phyloP scores from a whole-genome alignment of 2,888 invertebrate species.

The Stenolophus ochropezus region DNA sequence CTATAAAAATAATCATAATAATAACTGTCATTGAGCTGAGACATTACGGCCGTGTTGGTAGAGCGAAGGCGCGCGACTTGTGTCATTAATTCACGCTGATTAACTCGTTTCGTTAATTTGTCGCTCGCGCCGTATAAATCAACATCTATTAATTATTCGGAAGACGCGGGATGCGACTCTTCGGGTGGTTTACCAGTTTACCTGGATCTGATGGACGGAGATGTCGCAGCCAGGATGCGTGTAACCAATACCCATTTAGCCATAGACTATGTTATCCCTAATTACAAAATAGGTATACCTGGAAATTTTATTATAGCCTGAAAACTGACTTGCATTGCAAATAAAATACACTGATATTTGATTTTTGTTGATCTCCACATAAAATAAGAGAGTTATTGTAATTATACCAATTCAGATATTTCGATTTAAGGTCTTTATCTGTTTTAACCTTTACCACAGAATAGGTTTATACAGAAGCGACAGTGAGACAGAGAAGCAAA shows the following conservation, averaged over 20 bases:
- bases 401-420: too few relatives aligned
- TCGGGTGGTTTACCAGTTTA: conserved; percentile 36
- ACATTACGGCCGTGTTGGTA: conserved; percentile 39
- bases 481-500: too few relatives aligned
- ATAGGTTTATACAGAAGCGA: too few relatives aligned
- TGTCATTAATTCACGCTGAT: conserved; percentile 57
- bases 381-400: too few relatives aligned
- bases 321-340: too few relatives aligned
- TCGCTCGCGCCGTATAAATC: conserved; percentile 50
- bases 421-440: too few relatives aligned
- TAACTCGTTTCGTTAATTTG: conserved; percentile 59
- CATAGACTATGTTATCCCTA: not conserved
- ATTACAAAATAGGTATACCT: not conserved
- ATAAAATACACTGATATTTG: too few relatives aligned
- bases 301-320: too few relatives aligned
- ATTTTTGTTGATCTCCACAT: too few relatives aligned
- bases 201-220: conserved; percentile 7
- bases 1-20: conserved; percentile 53
- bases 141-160: conserved; percentile 54
- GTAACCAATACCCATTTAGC: not conserved
- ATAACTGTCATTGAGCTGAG: conserved; percentile 45
- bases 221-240: not conserved
- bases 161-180: conserved; percentile 11
- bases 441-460: too few relatives aligned
- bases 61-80: conserved; percentile 5